phyloP scores from a whole-genome alignment of 2,888 invertebrate genomes.

The Endomychus coccineus region DNA sequence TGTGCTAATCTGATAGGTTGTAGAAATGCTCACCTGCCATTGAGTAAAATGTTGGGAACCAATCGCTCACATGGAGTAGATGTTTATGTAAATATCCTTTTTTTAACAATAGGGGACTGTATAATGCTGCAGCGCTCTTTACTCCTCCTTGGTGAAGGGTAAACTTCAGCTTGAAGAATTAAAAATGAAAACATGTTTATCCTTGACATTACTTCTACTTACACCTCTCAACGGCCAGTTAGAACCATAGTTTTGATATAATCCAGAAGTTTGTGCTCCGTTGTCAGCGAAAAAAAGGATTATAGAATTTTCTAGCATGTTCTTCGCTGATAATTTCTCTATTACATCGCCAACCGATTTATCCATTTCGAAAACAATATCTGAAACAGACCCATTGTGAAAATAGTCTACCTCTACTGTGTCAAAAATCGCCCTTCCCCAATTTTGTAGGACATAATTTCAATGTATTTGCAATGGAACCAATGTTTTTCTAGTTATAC shows the following conservation, averaged over 20 bases:
- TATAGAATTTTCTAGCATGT: constrained; percentile 72
- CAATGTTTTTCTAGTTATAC: too few species aligned
- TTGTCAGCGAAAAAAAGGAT: constrained; percentile 85
- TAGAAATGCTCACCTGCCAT: constrained; percentile 28
- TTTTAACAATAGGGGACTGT: constrained; percentile 56
- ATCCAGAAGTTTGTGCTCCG: constrained; percentile 70
- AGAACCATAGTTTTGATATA: constrained; percentile 63
- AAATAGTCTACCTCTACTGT: too few species aligned
- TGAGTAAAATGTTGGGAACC: constrained; percentile 64
- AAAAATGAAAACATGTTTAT: not conserved
- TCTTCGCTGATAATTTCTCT: constrained; percentile 54
- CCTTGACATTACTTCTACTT: constrained; percentile 29
- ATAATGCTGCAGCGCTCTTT: constrained; percentile 67
- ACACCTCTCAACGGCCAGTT: constrained; percentile 77
- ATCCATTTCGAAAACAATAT: constrained; percentile 79
- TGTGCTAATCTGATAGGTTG: too few species aligned
- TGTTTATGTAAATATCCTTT: constrained; percentile 50
- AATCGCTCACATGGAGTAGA: constrained; percentile 74
- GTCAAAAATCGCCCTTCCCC: too few species aligned
- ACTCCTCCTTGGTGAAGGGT: constrained; percentile 82
- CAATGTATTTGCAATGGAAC: too few species aligned
- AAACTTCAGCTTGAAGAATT: constrained; percentile 56
- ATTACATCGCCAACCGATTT: constrained; percentile 75
- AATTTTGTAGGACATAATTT: too few species aligned
- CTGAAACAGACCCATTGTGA: too few species aligned